These are phyloP conservation scores for Beris chalybata DNA, from an alignment of 2,888 invertebrate genomes.

Conservation along the genomic window DNA sequence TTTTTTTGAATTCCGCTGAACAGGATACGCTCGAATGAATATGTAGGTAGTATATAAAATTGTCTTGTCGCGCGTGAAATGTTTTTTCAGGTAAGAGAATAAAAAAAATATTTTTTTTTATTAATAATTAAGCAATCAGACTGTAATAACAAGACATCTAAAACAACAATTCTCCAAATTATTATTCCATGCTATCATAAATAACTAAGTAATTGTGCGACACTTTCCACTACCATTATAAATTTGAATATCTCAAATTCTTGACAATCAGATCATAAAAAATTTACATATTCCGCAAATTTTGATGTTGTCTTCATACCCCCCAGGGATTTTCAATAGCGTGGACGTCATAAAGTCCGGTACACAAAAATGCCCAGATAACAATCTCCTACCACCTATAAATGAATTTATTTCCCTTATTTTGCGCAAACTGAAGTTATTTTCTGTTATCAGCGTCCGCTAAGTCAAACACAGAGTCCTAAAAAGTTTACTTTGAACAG, in stretches of 20 bases:
- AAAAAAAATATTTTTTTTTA: too few relatives aligned
- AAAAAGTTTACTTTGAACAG: slow-evolving; percentile 8
- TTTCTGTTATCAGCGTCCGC: slow-evolving; percentile 3
- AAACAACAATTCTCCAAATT: too few relatives aligned
- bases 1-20: too few relatives aligned
- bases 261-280: background rate
- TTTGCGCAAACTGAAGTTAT: background rate
- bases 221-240: background rate
- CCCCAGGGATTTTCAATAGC: slow-evolving; percentile 2
- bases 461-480: slow-evolving; percentile 5
- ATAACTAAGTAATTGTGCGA: slow-evolving; percentile 4
- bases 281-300: slow-evolving; percentile 13
- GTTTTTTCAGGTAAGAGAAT: too few relatives aligned
- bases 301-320: background rate
- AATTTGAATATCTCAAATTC: slow-evolving; percentile 1
- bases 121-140: too few relatives aligned
- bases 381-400: too few relatives aligned
- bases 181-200: background rate
- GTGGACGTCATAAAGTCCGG: background rate
- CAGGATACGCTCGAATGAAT: too few relatives aligned
- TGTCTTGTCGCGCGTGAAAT: too few relatives aligned
- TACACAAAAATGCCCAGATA: too few relatives aligned
- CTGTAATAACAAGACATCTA: too few relatives aligned
- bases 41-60: too few relatives aligned
- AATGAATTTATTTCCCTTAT: background rate